A percentile compares a stretch with the other conserved stretches of the same genome.
phyloP scores from a whole-genome alignment of 2,888 invertebrate species.

The Agrotis ipsilon region DNA sequence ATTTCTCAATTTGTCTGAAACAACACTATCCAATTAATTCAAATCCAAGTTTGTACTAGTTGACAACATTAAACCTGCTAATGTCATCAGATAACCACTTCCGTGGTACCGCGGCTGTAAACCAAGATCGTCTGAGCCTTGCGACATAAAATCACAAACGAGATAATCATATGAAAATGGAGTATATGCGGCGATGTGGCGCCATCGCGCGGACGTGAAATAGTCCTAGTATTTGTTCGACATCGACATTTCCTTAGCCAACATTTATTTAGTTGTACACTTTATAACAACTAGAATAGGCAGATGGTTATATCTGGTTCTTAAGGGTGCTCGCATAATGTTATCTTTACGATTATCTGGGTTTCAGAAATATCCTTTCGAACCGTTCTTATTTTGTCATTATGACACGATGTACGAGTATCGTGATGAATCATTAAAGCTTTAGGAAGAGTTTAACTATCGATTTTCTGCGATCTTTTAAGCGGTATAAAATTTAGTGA shows the following conservation, averaged over 20 bases:
- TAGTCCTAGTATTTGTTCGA: slow-evolving; percentile 35
- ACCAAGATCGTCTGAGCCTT: slow-evolving; percentile 37
- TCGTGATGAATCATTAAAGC: too few relatives aligned
- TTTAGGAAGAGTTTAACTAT: too few relatives aligned
- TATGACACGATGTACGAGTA: neutral
- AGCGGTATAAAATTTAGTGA: too few relatives aligned
- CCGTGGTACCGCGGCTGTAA: slow-evolving; percentile 34
- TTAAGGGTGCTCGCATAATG: neutral
- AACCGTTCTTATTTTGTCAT: neutral
- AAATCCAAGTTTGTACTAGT: neutral
- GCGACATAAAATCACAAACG: slow-evolving; percentile 51
- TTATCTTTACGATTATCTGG: neutral
- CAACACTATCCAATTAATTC: neutral
- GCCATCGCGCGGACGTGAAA: slow-evolving; percentile 30
- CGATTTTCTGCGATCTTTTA: too few relatives aligned
- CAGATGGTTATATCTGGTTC: neutral
- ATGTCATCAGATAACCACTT: slow-evolving; percentile 43
- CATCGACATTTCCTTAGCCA: neutral
- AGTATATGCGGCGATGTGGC: slow-evolving; percentile 32
- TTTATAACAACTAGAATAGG: slow-evolving; percentile 1
- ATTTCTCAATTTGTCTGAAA: slow-evolving; percentile 10
- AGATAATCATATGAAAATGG: slow-evolving; percentile 59
- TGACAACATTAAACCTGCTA: slow-evolving; percentile 1
- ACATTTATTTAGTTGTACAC: neutral
- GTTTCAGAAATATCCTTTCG: neutral